These are phyloP conservation scores for Suncus etruscus DNA, from an alignment of 2,113 vertebrate species.

Conservation along the genomic window DNA sequence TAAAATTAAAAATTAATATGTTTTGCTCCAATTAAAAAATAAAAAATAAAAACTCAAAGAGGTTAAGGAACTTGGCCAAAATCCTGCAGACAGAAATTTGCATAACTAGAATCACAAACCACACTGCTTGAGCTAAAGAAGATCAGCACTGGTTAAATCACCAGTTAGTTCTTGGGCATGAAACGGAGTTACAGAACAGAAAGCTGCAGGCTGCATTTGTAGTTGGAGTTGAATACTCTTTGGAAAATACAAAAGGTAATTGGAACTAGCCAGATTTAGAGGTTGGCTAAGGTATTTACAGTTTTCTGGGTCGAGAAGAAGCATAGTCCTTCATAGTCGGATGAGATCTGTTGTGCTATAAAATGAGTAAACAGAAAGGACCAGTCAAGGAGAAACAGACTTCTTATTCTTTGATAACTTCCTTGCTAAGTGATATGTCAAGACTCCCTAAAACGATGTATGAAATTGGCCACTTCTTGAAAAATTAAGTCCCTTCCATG, in stretches of 20 bases:
- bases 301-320: neutral
- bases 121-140: neutral
- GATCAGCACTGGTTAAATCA: accelerated
- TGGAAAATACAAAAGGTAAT: neutral
- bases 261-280: neutral
- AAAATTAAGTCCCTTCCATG: neutral
- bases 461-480: constrained; percentile 7
- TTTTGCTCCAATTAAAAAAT: neutral
- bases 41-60: neutral
- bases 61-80: neutral
- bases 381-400: neutral
- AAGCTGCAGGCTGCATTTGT: neutral
- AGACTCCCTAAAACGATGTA: constrained; percentile 9
- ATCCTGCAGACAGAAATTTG: neutral
- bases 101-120: neutral
- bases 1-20: neutral
- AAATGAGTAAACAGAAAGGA: neutral
- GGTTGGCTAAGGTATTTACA: neutral
- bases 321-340: neutral
- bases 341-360: neutral
- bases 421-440: neutral
- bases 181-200: neutral
- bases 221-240: neutral
- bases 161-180: neutral
- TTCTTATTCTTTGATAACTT: neutral